phyloP scores from a whole-genome alignment of 2,797 vertebrate species.

The Poliocrania exsul region DNA sequence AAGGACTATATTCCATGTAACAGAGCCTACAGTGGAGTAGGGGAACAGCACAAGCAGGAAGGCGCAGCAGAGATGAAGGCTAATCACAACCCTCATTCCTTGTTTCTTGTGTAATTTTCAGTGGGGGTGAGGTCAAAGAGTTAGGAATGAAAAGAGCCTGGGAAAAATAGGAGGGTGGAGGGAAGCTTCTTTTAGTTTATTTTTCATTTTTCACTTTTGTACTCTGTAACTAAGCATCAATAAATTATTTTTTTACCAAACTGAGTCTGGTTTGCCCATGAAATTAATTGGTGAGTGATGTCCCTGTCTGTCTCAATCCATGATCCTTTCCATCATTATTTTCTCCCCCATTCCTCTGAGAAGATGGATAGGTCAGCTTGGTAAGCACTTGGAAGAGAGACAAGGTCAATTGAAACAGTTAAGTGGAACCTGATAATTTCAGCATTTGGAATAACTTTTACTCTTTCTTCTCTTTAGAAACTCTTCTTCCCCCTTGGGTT shows the following conservation, averaged over 20 bases:
- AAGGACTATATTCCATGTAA: background rate
- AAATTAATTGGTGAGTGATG: background rate
- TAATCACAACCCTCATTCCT: background rate
- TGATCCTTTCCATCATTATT: background rate
- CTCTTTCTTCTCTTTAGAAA: background rate
- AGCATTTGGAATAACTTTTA: background rate
- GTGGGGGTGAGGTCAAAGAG: background rate
- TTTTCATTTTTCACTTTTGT: background rate
- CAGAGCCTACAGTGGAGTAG: background rate
- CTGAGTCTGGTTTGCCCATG: background rate
- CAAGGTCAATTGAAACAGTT: background rate
- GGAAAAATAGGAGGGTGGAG: background rate
- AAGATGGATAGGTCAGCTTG: background rate
- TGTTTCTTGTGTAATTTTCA: background rate
- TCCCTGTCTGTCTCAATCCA: background rate
- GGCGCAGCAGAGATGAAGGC: background rate
- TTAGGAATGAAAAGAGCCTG: background rate
- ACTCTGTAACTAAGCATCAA: background rate
- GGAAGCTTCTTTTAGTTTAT: background rate
- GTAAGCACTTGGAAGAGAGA: background rate
- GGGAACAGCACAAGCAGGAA: background rate
- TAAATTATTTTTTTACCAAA: background rate
- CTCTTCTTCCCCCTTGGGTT: background rate
- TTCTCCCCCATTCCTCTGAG: background rate
- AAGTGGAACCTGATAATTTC: background rate